Evolutionary conservation across 1,140 invertebrate genomes (phyloP), one percentile per base, ranked within the genome.

Genomic region (Lasioglossum baleicum): DNA sequence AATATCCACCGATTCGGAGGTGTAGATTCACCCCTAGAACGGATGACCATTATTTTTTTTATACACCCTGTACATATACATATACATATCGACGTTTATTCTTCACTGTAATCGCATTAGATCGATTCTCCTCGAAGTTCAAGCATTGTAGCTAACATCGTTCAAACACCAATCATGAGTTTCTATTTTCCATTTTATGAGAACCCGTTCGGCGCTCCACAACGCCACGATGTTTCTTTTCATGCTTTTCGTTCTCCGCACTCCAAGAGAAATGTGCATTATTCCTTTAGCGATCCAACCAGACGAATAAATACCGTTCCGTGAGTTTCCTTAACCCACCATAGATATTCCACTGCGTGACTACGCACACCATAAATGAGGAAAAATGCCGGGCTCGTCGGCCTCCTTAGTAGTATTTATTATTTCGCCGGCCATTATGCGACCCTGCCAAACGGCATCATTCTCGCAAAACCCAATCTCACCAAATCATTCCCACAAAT

Each of bases 101-200:
- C 11, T 61, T 5, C 8, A 1, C 5, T 10, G 40, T 73, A 53
- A 51, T 63, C 42, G 42, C 13, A 73, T 64, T 64, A 64, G 22
- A 58, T n/a, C 17, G 35, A 51, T 51, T 51, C 10, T 53, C 51
- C 40, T 40, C 56, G 58, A 26, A 48, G 48, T 35, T 69, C 58
- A 60, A 61, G 6, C 70, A 58, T 72, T 61, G 58, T 17, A 26
- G n/a, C 40, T 2, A 72, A 15, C 56, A 72, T 48, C 42, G 42
- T 22, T 58, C 31, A 40, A 60, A 40, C 60, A 5, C 15, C 71
- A 31, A 73, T 73, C 60, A 63, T n/a, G 7, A 63, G 42, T 22
- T 73, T 51, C 42, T 63, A 63, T 60, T 70, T 58, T 70, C 31
- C 68, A 70, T 71, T 74, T 64, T 74, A 74, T 48, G 61, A 64